A percentile compares a stretch with the other conserved stretches of the same genome.
Conservation (phyloP, 2,888 invertebrate species). For the Steinernema carpocapsae region DNA sequence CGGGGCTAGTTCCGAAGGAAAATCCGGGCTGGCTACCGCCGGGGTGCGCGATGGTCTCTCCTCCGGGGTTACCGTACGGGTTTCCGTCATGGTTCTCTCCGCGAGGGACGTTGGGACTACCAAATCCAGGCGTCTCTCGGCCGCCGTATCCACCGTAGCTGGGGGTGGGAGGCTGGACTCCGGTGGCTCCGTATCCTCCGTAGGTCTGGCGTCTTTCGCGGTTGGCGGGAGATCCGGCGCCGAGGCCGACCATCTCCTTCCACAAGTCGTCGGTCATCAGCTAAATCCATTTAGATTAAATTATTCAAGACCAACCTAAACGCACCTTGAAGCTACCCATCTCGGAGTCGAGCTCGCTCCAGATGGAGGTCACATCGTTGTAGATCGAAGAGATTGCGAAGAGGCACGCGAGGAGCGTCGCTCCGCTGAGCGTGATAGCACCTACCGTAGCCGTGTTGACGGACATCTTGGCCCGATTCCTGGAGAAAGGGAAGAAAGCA, state of each 20-base stretch:
- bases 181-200: constrained; percentile 60
- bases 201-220: constrained; percentile 60
- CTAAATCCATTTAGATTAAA: constrained; percentile 42
- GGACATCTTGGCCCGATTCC: constrained; percentile 41
- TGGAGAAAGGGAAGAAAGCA: neutral
- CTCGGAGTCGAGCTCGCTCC: constrained; percentile 23
- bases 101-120: neutral
- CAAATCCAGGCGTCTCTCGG: neutral
- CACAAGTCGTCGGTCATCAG: constrained; percentile 61
- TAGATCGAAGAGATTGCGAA: constrained; percentile 33
- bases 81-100: neutral
- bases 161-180: constrained; percentile 1
- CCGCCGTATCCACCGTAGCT: neutral
- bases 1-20: neutral
- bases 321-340: constrained; percentile 31
- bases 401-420: constrained; percentile 42
- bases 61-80: constrained; percentile 25
- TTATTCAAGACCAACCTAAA: neutral
- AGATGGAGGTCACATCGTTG: constrained; percentile 24
- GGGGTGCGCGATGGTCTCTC: neutral
- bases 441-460: constrained; percentile 47
- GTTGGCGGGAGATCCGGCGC: constrained; percentile 61
- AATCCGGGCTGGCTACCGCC: constrained; percentile 16
- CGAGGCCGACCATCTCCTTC: constrained; percentile 63
- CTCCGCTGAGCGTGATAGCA: constrained; percentile 47